Evolutionary conservation across 2,113 vertebrate species (phyloP), one percentile per base, ranked within the genome.

Genomic region (Morone saxatilis): DNA sequence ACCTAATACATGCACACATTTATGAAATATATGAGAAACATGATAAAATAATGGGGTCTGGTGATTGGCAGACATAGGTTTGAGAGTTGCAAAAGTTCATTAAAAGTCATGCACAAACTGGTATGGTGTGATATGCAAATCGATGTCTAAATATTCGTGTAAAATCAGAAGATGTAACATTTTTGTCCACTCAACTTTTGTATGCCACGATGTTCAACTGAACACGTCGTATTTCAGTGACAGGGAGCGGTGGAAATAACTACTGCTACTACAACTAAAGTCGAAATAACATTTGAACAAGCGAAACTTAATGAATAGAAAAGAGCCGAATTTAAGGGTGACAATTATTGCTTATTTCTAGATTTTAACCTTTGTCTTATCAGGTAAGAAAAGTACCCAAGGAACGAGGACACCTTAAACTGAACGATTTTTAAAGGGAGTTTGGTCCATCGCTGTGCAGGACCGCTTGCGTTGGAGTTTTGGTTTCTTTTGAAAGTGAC

Each of bases 271-370:
- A 31, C 4, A 19, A 73, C 36, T 36, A 10, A 41, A 76, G 76
- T 56, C 45, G 0, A 11, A 60, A 51, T 12, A 8, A 25, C 6
- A 40, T 2, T 6, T 0, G 0, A 51, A 84, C 1, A 56, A 36
- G 0, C 2, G 0, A 22, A 2, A 12, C 0, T 25, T 41, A 2
- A 4, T 17, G 1, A 11, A 48, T 1, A 62, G 0, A 56, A 17
- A 2, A 1, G 4, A 0, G 38, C 88, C 73, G 88, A 86, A 73
- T 48, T 16, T 3, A 61, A 63, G 19, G 1, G 20, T 5, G 41
- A 7, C 2, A 11, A 7, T 7, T 66, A 0, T 4, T 22, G 10
- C 76, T 53, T 38, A 53, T 13, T 19, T 48, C 1, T 51, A 48
- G 1, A 17, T 13, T 5, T 3, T 50, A 10, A 68, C 4, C 3